These are phyloP conservation scores for Crioceris asparagi DNA, from an alignment of 2,888 invertebrate genomes.

Conservation along the genomic window DNA sequence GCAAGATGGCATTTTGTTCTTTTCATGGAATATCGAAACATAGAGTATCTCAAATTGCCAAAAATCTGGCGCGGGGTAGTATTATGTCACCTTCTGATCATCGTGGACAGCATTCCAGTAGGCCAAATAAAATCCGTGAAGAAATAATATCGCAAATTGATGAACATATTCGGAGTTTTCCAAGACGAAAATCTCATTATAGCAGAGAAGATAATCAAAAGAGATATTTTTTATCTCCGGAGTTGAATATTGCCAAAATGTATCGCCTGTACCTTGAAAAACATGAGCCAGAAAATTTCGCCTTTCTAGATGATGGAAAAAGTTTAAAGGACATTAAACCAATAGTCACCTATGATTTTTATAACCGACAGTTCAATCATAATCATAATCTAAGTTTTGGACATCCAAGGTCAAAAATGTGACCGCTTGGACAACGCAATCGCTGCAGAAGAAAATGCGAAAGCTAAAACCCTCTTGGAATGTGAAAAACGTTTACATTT, in stretches of 20 bases:
- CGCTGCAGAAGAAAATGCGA: slow-evolving; percentile 3
- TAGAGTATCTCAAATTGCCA: slow-evolving; percentile 3
- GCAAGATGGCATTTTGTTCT: slow-evolving; percentile 7
- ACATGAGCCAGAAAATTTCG: slow-evolving; percentile 7
- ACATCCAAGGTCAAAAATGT: slow-evolving; percentile 9
- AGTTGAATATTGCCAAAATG: slow-evolving; percentile 10
- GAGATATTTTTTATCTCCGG: slow-evolving; percentile 8
- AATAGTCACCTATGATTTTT: slow-evolving; percentile 11
- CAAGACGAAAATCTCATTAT: slow-evolving; percentile 8
- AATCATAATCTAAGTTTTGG: slow-evolving; percentile 10
- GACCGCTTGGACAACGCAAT: slow-evolving; percentile 5
- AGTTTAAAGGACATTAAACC: slow-evolving; percentile 5
- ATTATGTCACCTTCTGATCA: slow-evolving; percentile 6
- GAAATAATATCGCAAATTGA: slow-evolving; percentile 7
- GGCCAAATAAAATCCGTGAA: slow-evolving; percentile 8
- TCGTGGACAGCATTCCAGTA: slow-evolving; percentile 7
- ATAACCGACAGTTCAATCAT: slow-evolving; percentile 5
- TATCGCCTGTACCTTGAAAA: slow-evolving; percentile 7
- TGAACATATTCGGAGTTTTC: slow-evolving; percentile 13
- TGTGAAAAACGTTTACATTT: slow-evolving; percentile 2
- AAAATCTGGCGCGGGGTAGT: slow-evolving; percentile 1
- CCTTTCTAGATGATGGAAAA: background rate
- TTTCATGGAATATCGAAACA: slow-evolving; percentile 8
- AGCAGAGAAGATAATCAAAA: slow-evolving; percentile 8
- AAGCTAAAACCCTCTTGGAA: slow-evolving; percentile 4